Evolutionary conservation across 2,888 invertebrate genomes (phyloP).

Genomic region (Netelia virgata): DNA sequence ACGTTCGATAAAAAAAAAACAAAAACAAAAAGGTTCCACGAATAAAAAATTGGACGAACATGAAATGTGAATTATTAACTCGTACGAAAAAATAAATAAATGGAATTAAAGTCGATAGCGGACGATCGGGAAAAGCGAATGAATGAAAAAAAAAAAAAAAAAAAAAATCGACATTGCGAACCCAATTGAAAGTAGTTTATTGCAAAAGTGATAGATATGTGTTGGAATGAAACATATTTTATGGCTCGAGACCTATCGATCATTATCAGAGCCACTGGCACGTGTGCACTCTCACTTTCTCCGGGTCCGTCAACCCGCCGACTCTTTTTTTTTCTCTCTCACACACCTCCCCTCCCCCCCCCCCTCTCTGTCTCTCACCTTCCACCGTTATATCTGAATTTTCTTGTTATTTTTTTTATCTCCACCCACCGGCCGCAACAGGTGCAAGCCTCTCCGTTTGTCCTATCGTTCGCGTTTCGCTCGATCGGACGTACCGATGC

Average conservation of each 20-base stretch:
- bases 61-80: too few relatives aligned
- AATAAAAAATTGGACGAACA: too few relatives aligned
- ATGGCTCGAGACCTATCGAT: conserved; percentile 30
- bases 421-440: conserved; percentile 44
- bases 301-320: conserved; percentile 37
- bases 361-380: conserved; percentile 8
- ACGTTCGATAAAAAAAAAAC: too few relatives aligned
- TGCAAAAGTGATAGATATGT: neutral
- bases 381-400: conserved; percentile 17
- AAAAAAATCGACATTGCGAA: neutral
- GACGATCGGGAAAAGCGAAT: too few relatives aligned
- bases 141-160: too few relatives aligned
- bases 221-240: neutral
- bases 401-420: conserved; percentile 11
- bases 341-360: conserved; percentile 1
- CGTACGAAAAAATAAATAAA: too few relatives aligned
- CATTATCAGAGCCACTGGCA: conserved; percentile 30
- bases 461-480: conserved; percentile 32
- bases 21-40: too few relatives aligned
- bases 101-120: too few relatives aligned
- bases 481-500: neutral
- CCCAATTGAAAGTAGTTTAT: neutral
- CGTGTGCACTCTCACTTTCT: conserved; percentile 48
- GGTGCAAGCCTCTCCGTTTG: conserved; percentile 43
- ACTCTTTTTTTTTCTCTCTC: conserved; percentile 27